A percentile compares a stretch with the other conserved stretches of the same genome.
These are phyloP conservation scores for Cecidostiba fungosa DNA, from an alignment of 2,888 invertebrate species.

Conservation along the genomic window DNA sequence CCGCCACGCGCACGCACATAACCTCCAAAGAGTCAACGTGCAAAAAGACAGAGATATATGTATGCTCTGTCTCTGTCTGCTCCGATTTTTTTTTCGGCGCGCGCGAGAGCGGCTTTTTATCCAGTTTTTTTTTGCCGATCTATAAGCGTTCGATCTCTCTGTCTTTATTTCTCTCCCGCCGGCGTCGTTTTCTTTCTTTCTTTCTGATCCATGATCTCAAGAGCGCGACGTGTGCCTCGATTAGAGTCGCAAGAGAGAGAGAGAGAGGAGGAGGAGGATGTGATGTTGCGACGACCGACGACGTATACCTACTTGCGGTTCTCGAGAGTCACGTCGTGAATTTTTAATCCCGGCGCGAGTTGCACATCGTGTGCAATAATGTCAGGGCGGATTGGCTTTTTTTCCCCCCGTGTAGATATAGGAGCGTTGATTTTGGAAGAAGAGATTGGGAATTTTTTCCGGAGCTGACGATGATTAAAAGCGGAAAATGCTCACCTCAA, in stretches of 20 bases:
- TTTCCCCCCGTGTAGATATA: not conserved
- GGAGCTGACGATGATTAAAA: not conserved
- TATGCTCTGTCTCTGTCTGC: not conserved
- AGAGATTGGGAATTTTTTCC: not conserved
- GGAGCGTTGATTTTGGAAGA: not conserved
- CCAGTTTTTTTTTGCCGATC: slow-evolving; percentile 1
- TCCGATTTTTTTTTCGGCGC: slow-evolving; percentile 21
- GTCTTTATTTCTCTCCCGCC: not conserved
- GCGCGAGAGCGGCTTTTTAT: slow-evolving; percentile 34
- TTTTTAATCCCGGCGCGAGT: slow-evolving; percentile 28
- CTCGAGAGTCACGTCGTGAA: slow-evolving; percentile 48
- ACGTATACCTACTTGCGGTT: slow-evolving; percentile 30
- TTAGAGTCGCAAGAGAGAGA: not conserved
- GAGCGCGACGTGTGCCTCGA: not conserved
- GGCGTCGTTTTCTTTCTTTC: not conserved
- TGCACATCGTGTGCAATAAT: not conserved
- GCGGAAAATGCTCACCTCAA: not conserved
- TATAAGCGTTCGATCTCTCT: slow-evolving; percentile 22
- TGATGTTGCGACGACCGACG: not conserved
- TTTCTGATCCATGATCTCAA: not conserved
- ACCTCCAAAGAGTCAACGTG: slow-evolving; percentile 52
- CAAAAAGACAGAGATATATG: not conserved
- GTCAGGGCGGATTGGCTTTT: not conserved
- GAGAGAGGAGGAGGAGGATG: slow-evolving; percentile 2
- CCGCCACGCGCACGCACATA: slow-evolving; percentile 58